Base-by-base conservation (phyloP, 2,888 invertebrate genomes). In the Craniophora ligustri region DNA sequence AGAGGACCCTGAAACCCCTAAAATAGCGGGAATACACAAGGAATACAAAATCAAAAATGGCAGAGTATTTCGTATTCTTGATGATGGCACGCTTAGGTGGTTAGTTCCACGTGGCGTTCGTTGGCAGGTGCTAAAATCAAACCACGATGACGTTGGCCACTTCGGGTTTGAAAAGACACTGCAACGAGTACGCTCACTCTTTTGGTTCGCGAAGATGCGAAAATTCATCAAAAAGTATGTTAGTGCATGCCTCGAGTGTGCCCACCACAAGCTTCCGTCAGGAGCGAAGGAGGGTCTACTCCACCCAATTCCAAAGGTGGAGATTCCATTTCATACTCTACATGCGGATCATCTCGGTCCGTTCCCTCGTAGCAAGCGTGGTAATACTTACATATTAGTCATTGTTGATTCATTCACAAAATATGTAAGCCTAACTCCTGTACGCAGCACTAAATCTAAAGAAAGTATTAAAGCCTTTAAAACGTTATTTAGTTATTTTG, bases 41-140 rank as follows among this genome's bases (percentile, higher is more conserved):
- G 72, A 75, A 32, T 77, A 60, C 21, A 48, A 53, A 32, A 1
- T 72, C 0, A 73, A 73, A 62, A 67, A 63, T 38, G 46, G 49
- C 0, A 23, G 36, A 0, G 46, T 76, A 0, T 68, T 65, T 68
- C 19, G 48, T 0, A 23, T 47, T 7, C 8, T 35, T 5, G 15
- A 23, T 2, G 15, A 23, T 11, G 6, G 8, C 3, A 23, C 10
- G 1, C n/a, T 8, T 3, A n/a, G 19, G 1, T 46, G 53, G 42
- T n/a, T 53, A 0, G 47, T 51, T 0, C 51, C 30, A 0, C 46
- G 18, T 5, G 45, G 38, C 8, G 36, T 13, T 5, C 18, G 32
- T 3, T 40, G 35, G 46, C 51, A 46, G 21, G 11, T 31, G 0
- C 0, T 42, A 6, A 38, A 30, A 34, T 28, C n/a, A 5, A 47